Conservation (phyloP, 2,113 vertebrate genomes). For the Egretta garzetta region DNA sequence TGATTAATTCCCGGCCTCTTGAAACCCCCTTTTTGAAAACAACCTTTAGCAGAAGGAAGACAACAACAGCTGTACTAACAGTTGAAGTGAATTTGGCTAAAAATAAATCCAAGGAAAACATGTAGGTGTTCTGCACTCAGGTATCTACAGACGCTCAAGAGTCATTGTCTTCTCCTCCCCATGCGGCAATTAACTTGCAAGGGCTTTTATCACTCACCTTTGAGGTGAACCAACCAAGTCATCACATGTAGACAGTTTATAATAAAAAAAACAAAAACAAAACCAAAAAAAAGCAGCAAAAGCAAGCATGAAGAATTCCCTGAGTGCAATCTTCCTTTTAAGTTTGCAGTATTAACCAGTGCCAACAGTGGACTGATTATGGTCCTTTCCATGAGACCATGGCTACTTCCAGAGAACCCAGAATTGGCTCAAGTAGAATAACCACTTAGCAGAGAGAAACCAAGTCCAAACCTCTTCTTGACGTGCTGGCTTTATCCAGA, state of each 20-base stretch:
- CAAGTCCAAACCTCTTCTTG: not conserved
- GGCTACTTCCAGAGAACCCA: not conserved
- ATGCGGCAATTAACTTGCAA: not conserved
- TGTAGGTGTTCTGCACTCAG: not conserved
- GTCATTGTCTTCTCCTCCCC: not conserved
- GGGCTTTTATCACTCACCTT: not conserved
- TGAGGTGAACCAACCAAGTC: not conserved
- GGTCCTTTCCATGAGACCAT: not conserved
- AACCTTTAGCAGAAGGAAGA: not conserved
- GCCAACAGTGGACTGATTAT: not conserved
- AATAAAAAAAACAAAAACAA: not conserved
- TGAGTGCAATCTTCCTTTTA: not conserved
- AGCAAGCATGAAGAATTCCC: not conserved
- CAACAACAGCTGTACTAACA: not conserved
- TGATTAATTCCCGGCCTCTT: not conserved
- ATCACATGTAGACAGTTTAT: not conserved
- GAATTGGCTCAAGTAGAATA: not conserved
- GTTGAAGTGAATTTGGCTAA: not conserved
- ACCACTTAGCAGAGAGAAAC: not conserved
- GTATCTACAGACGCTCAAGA: not conserved
- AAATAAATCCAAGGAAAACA: not conserved
- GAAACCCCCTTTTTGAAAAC: not conserved
- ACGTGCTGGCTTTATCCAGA: not conserved
- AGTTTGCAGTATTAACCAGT: not conserved
- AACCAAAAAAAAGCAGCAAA: not conserved